Conservation (phyloP, 2,113 vertebrate species). For the Hemiscyllium ocellatum region DNA sequence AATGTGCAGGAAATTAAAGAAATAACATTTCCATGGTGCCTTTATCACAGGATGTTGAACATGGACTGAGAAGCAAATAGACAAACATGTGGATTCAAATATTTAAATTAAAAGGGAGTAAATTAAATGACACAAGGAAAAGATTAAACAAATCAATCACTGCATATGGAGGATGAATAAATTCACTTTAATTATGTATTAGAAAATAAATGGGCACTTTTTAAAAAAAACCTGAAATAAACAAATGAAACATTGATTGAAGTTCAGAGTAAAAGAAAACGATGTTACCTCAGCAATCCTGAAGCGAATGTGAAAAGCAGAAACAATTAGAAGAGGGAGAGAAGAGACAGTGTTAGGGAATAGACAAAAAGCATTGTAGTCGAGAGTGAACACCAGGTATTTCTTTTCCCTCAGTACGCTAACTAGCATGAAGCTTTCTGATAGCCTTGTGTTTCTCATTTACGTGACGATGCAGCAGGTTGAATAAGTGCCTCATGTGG, state of each 20-base stretch:
- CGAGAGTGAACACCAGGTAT: background rate
- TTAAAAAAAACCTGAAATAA: background rate
- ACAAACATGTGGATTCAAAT: background rate
- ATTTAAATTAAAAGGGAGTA: background rate
- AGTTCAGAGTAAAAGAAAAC: background rate
- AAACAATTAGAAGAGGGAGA: background rate
- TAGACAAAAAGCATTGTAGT: background rate
- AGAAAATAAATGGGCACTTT: background rate
- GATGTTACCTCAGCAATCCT: background rate
- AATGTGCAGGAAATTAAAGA: background rate
- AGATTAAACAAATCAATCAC: background rate
- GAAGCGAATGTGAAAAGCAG: background rate
- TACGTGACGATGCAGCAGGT: too few species aligned
- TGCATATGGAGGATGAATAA: background rate
- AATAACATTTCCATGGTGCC: background rate
- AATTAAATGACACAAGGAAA: background rate
- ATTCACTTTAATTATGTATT: background rate
- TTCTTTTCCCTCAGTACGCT: background rate
- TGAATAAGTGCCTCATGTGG: too few species aligned
- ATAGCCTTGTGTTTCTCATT: too few species aligned
- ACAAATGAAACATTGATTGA: background rate
- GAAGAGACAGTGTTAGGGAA: background rate
- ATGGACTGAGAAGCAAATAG: background rate
- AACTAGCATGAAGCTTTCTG: background rate
- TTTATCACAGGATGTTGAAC: background rate